phyloP scores from a whole-genome alignment of 2,797 vertebrate genomes.

The Eupleurogrammus muticus region DNA sequence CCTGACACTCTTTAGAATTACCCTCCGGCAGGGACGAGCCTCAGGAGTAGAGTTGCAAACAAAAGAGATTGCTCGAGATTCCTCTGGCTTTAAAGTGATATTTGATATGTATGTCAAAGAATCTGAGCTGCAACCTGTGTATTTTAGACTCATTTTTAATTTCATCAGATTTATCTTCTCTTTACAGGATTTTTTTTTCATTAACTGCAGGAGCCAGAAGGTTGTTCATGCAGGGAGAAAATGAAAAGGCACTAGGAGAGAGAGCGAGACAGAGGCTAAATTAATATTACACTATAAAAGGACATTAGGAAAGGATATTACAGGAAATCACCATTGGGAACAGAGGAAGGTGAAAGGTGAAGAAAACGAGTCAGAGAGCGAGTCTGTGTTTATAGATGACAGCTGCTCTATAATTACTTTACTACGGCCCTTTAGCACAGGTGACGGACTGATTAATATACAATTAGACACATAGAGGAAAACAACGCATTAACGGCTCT shows the following conservation, averaged over 20 bases:
- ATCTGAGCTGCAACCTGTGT: too few species aligned
- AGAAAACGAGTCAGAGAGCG: slow-evolving; percentile 10
- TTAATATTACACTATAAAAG: slow-evolving; percentile 17
- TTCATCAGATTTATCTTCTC: slow-evolving; percentile 14
- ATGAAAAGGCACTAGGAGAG: background rate
- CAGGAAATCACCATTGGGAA: slow-evolving; percentile 12
- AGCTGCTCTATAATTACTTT: slow-evolving; percentile 37
- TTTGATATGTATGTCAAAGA: too few species aligned
- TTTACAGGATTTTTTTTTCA: background rate
- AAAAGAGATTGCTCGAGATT: background rate
- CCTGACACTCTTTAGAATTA: slow-evolving; percentile 21
- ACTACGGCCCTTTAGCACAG: slow-evolving; percentile 16
- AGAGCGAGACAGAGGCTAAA: slow-evolving; percentile 10
- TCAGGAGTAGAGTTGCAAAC: slow-evolving; percentile 1
- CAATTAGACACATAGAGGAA: slow-evolving; percentile 6
- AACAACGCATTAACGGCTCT: background rate
- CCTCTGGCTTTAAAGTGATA: too few species aligned
- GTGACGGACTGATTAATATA: slow-evolving; percentile 33
- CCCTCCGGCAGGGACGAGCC: slow-evolving; percentile 16
- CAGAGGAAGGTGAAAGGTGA: background rate
- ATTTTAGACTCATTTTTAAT: slow-evolving; percentile 4
- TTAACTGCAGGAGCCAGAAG: background rate
- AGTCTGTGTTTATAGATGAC: slow-evolving; percentile 17
- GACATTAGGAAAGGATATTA: slow-evolving; percentile 33
- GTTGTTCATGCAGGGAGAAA: background rate